Base-by-base conservation (phyloP, 2,113 vertebrate genomes). In the Recurvirostra avosetta region DNA sequence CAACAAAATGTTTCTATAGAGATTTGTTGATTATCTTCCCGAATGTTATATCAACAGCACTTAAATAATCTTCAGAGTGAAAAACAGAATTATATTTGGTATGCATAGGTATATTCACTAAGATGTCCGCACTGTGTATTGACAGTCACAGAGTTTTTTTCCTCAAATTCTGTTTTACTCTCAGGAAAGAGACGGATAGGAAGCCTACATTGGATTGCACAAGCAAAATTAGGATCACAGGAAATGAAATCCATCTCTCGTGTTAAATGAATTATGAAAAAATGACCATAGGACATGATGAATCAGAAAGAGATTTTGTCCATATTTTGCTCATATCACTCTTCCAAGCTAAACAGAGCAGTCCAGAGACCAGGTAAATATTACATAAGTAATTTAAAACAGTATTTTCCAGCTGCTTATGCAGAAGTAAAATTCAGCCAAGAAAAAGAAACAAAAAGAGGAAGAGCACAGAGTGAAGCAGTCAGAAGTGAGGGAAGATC, bases 1-100 rank as follows among this genome's bases (percentile, higher is more conserved):
- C 61, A 67, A 82, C 43, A 77, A 77, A 94, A 67, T 70, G 38
- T 92, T 92, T 94, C 72, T 92, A 78, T 87, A 92, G 61, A 66
- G 87, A 94, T 83, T 85, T 58, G 27, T 76, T 88, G 66, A 88
- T 86, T 86, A 73, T 38, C 61, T 71, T 95, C 63, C 36, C 13
- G 15, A 93, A 94, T 75, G 55, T 86, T 92, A 70, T 92, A 81
- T 23, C 53, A 94, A 88, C 55, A 71, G 7, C 25, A 25, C 52
- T 73, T 66, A 76, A 92, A 66, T 66, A 93, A 92, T 91, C 29
- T 74, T 80, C 73, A 78, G 53, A 88, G 15, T 58, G 38, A 92
- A 91, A 81, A 76, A 2, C 10, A 92, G 30, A 86, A 66, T 85
- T 75, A 13, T 63, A 43, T 79, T 90, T 94, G 15, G 9, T 62